These are phyloP conservation scores for Erebia epiphron DNA, from an alignment of 2,888 invertebrate genomes.

Conservation along the genomic window DNA sequence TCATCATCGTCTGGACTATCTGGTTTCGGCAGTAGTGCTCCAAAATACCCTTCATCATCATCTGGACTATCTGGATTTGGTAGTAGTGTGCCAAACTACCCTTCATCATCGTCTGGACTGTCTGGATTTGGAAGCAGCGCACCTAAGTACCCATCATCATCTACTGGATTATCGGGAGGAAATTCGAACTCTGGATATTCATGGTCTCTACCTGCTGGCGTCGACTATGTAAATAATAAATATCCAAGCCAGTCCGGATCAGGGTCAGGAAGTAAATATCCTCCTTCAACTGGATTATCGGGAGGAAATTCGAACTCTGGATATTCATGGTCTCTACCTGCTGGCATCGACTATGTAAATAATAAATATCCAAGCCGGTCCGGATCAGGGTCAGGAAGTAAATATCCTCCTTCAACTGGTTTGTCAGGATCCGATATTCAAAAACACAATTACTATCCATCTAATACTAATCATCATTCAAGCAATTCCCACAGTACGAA, in stretches of 20 bases:
- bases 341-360: too few species aligned
- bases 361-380: too few species aligned
- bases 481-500: conserved; percentile 43
- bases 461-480: conserved; percentile 19
- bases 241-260: too few species aligned
- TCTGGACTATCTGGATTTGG: conserved; percentile 43
- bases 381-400: conserved; percentile 23
- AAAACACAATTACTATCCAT: conserved; percentile 16
- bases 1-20: conserved; percentile 22
- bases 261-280: conserved; percentile 36
- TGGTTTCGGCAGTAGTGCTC: conserved; percentile 25
- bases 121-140: conserved; percentile 38
- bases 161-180: conserved; percentile 31
- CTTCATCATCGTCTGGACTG: conserved; percentile 34
- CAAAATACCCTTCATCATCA: conserved; percentile 32
- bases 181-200: too few species aligned
- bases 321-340: too few species aligned
- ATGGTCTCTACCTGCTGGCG: too few species aligned
- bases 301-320: conserved; percentile 11
- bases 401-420: conserved; percentile 35
- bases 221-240: too few species aligned
- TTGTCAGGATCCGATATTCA: conserved; percentile 18
- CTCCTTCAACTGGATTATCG: conserved; percentile 39
- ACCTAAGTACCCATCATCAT: conserved; percentile 31
- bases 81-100: conserved; percentile 20